Percentiles rank a stretch among this genome's conserved stretches.
These are phyloP conservation scores for Eupithecia tripunctaria DNA, from an alignment of 2,888 invertebrate species.

Conservation along the genomic window DNA sequence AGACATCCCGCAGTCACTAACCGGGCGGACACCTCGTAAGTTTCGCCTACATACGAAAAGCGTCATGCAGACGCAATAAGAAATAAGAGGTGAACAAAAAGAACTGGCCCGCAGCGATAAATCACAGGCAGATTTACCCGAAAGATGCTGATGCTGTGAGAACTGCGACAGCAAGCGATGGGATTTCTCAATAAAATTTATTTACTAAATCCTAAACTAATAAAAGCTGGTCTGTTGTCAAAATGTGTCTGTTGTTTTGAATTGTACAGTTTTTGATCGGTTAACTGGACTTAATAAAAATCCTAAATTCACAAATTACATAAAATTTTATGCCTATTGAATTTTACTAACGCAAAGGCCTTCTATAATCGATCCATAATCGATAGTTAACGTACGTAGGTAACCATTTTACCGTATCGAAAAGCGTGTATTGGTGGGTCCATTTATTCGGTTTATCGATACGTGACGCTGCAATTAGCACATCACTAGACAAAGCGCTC, in stretches of 20 bases:
- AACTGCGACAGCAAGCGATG: slow-evolving; percentile 53
- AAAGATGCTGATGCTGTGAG: slow-evolving; percentile 64
- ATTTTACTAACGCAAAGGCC: background rate
- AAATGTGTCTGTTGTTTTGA: background rate
- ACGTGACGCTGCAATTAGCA: slow-evolving; percentile 75
- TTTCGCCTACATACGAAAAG: slow-evolving; percentile 63
- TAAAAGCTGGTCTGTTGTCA: background rate
- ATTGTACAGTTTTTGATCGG: background rate
- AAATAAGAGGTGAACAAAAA: slow-evolving; percentile 65
- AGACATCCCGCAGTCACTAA: slow-evolving; percentile 54
- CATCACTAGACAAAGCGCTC: slow-evolving; percentile 81
- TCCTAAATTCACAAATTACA: background rate
- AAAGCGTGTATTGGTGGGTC: slow-evolving; percentile 48
- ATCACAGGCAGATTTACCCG: slow-evolving; percentile 63
- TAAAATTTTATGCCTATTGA: background rate
- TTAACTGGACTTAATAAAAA: background rate
- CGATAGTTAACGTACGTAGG: background rate
- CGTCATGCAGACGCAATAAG: slow-evolving; percentile 64
- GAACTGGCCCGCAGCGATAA: slow-evolving; percentile 59
- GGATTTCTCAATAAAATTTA: slow-evolving; percentile 25
- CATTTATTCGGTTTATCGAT: slow-evolving; percentile 66
- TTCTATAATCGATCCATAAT: background rate
- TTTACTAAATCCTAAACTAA: background rate
- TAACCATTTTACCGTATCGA: slow-evolving; percentile 33
- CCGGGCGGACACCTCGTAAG: slow-evolving; percentile 54